Conservation (phyloP, 2,113 vertebrate species). For the Pollachius pollachius region DNA sequence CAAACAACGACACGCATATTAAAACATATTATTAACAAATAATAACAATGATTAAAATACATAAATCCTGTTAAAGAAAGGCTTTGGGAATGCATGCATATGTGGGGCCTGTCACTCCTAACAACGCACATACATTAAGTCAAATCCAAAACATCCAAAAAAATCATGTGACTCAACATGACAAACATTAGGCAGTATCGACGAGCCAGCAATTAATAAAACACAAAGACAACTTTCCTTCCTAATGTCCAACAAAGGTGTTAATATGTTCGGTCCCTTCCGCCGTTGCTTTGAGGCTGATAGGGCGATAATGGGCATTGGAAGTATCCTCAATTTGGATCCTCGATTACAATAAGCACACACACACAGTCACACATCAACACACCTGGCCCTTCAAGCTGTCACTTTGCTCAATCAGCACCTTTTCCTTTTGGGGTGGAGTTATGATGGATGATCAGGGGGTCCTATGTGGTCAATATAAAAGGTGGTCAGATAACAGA, state of each 20-base stretch:
- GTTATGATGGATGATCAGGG: conserved; percentile 27
- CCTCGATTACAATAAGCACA: neutral
- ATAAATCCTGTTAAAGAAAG: neutral
- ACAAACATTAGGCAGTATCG: neutral
- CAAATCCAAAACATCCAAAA: neutral
- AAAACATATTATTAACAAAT: neutral
- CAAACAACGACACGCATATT: too few relatives aligned
- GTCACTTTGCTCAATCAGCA: conserved; percentile 20
- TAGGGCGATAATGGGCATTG: conserved; percentile 32
- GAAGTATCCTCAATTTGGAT: neutral
- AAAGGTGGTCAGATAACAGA: conserved; percentile 34
- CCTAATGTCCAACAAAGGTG: neutral
- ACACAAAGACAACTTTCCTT: neutral
- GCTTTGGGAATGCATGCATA: neutral
- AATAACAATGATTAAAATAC: neutral
- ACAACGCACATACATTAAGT: neutral
- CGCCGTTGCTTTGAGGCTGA: conserved; percentile 32
- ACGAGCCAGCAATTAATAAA: neutral
- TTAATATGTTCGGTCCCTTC: conserved; percentile 37
- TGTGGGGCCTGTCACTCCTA: neutral
- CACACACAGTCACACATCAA: neutral
- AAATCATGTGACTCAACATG: neutral
- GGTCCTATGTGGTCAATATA: conserved; percentile 59
- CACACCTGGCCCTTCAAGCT: neutral
- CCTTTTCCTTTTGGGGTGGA: conserved; percentile 18